Evolutionary conservation across 2,113 vertebrate genomes (phyloP), one percentile per base, ranked within the genome.

Genomic region (Mus spicilegus): DNA sequence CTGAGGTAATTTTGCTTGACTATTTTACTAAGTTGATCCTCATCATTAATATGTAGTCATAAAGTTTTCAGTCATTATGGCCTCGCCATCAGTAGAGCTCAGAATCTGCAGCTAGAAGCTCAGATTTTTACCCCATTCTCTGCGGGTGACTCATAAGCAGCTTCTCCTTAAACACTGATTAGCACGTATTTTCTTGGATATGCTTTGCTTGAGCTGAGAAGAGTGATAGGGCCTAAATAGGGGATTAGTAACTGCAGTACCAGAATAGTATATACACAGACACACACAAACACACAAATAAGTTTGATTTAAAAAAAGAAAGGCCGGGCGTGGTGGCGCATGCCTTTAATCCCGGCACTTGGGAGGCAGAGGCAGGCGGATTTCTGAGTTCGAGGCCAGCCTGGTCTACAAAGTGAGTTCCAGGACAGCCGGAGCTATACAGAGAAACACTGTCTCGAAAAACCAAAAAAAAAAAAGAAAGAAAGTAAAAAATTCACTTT

Each of bases 171-270:
- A 84, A n/a, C n/a, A 39, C 17, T n/a, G 36, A 42, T 36, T 69
- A 42, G 42, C 42, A 84, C 70, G 69, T 36, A 19, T 61, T 89
- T 80, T 73, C 86, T 69, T 94, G 69, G 49, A 4, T 13, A 51
- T 80, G 84, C 26, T 91, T 94, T 76, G 61, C 67, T 85, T 61
- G 93, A 85, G 81, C 76, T 90, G 80, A 95, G 39, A 89, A 72
- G 26, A 94, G 69, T 77, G 81, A 89, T 84, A 69, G 61, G 77
- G 77, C 30, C 72, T 87, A 89, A 90, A 33, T 78, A 6, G 81
- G 89, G 89, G 72, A 65, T 96, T 61, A 81, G 5, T 69, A 92
- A 77, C 75, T 88, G 8, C 46, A 20, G 39, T 85, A 67, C 67
- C 46, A 75, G 70, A 96, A 46, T 69, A 92, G 69, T 81, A 67